These are phyloP conservation scores for Clarias gariepinus DNA, from an alignment of 2,113 vertebrate genomes.

Conservation along the genomic window DNA sequence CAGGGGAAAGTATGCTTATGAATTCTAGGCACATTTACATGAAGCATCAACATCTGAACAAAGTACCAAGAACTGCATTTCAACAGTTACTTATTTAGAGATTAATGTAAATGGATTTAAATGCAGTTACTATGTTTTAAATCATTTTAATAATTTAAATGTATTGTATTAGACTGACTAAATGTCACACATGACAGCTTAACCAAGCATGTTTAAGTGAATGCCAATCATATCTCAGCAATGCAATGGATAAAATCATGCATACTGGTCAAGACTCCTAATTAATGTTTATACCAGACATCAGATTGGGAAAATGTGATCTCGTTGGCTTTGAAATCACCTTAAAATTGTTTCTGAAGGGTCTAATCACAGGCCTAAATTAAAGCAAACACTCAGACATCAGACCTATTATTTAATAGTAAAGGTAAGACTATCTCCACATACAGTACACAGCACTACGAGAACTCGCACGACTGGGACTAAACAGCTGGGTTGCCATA, in stretches of 20 bases:
- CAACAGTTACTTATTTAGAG: too few relatives aligned
- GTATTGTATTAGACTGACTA: not conserved
- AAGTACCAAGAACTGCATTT: not conserved
- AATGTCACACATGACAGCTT: not conserved
- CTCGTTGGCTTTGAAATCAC: not conserved
- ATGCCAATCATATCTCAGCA: not conserved
- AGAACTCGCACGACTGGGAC: too few relatives aligned
- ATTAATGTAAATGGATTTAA: too few relatives aligned
- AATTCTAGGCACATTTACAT: conserved; percentile 9
- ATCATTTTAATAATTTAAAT: not conserved
- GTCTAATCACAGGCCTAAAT: too few relatives aligned
- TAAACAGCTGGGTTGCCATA: too few relatives aligned
- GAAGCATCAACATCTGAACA: not conserved
- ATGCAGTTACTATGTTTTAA: not conserved
- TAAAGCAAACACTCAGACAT: too few relatives aligned
- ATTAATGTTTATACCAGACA: not conserved
- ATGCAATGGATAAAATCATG: not conserved
- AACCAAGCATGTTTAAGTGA: not conserved
- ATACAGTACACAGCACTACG: too few relatives aligned
- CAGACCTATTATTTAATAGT: too few relatives aligned
- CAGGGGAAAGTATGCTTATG: not conserved
- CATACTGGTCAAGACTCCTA: not conserved
- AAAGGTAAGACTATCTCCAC: too few relatives aligned
- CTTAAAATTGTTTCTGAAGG: too few relatives aligned
- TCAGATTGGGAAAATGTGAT: not conserved